These are phyloP conservation scores for Temnothorax ravouxi DNA, from an alignment of 2,888 invertebrate genomes.

Conservation along the genomic window DNA sequence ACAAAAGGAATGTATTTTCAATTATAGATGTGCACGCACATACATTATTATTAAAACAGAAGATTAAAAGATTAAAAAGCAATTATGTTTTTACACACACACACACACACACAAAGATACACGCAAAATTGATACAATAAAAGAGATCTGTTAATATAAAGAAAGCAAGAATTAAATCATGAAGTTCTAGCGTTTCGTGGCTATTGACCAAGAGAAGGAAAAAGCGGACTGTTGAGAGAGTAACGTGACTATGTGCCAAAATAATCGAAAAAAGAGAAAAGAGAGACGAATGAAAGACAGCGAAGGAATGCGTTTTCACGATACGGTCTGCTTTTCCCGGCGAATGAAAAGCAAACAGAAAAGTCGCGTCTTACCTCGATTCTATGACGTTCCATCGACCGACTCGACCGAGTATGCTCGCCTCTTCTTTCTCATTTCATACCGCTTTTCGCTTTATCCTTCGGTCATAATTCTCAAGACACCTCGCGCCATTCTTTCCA, in stretches of 20 bases:
- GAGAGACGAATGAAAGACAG: constrained; percentile 20
- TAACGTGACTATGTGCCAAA: constrained; percentile 23
- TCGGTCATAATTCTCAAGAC: constrained; percentile 65
- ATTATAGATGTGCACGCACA: background rate
- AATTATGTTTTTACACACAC: background rate
- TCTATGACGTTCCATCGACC: constrained; percentile 61
- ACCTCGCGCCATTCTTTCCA: constrained; percentile 62
- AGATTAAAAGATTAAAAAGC: background rate
- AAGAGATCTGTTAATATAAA: constrained; percentile 6
- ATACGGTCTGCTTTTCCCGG: constrained; percentile 53
- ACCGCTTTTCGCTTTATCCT: constrained; percentile 48
- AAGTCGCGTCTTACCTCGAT: constrained; percentile 59
- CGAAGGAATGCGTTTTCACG: constrained; percentile 44
- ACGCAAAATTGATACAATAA: constrained; percentile 1
- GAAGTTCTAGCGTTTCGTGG: constrained; percentile 29
- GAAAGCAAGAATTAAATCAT: constrained; percentile 30
- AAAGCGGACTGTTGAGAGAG: background rate
- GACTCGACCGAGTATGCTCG: constrained; percentile 59
- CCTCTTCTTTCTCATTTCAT: constrained; percentile 52
- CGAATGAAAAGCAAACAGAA: constrained; percentile 74
- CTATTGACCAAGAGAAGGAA: constrained; percentile 3
- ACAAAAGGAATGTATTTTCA: background rate
- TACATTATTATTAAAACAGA: background rate
- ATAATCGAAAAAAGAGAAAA: constrained; percentile 31
- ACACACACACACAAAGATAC: background rate